Conservation (phyloP, 35 echinoderm and acorn worm species). For the Acanthaster planci region DNA sequence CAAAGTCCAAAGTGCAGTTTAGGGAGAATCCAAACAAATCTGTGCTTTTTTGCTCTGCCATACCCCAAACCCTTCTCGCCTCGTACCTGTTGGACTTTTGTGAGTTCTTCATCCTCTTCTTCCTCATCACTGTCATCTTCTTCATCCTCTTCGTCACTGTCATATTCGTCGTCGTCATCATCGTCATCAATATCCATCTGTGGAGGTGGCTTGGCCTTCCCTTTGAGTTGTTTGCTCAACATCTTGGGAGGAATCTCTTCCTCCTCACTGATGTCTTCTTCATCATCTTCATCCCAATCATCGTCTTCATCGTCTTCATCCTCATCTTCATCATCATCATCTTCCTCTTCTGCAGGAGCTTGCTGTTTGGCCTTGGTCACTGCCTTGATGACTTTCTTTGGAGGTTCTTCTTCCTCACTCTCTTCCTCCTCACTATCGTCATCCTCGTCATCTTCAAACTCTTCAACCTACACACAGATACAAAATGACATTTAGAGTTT, state of each 20-base stretch:
- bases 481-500: background rate
- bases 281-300: slow-evolving; percentile 33
- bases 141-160: slow-evolving; percentile 7
- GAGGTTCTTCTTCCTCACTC: slow-evolving; percentile 43
- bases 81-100: too few species aligned
- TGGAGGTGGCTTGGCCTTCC: slow-evolving; percentile 6
- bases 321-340: slow-evolving; percentile 29
- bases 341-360: slow-evolving; percentile 30
- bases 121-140: background rate
- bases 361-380: background rate
- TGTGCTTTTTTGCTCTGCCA: too few species aligned
- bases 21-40: too few species aligned
- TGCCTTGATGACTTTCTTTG: background rate
- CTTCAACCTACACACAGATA: background rate
- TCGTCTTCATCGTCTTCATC: slow-evolving; percentile 38
- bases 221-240: background rate
- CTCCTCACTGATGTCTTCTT: slow-evolving; percentile 21
- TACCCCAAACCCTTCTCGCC: too few species aligned
- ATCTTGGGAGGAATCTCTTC: slow-evolving; percentile 14
- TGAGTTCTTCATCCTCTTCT: background rate
- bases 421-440: slow-evolving; percentile 33
- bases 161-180: slow-evolving; percentile 27
- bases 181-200: slow-evolving; percentile 33
- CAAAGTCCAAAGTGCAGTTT: too few species aligned
- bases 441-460: slow-evolving; percentile 5